Conservation (phyloP, 2,113 vertebrate genomes). For the Anguilla rostrata region DNA sequence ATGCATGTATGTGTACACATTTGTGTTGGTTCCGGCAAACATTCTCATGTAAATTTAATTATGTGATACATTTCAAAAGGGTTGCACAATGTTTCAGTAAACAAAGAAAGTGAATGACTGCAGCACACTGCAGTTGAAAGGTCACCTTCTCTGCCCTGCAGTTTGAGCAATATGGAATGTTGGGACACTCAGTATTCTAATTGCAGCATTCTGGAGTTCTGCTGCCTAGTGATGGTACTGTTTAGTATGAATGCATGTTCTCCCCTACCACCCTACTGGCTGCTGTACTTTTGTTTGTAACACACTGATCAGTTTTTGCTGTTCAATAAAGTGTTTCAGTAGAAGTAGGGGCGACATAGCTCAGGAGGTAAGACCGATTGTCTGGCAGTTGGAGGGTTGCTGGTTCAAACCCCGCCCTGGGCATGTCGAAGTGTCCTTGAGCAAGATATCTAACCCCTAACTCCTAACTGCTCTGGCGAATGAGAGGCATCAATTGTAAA, state of each 20-base stretch:
- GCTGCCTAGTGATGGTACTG: neutral
- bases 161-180: neutral
- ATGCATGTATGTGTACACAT: neutral
- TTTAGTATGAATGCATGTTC: neutral
- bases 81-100: neutral
- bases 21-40: neutral
- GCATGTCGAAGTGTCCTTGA: too few relatives aligned
- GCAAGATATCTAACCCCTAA: too few relatives aligned
- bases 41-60: neutral
- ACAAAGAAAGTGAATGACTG: neutral
- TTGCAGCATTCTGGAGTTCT: neutral
- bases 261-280: neutral
- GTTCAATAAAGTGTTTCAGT: neutral
- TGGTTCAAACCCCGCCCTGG: too few relatives aligned
- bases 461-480: too few relatives aligned
- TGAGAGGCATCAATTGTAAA: too few relatives aligned
- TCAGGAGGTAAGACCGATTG: too few relatives aligned
- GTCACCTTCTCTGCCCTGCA: neutral
- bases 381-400: too few relatives aligned
- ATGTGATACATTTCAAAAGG: neutral
- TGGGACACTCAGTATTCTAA: neutral
- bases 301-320: neutral
- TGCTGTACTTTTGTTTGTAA: neutral
- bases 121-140: neutral
- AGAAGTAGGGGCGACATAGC: too few relatives aligned